phyloP scores from a whole-genome alignment of 23 tunicate genomes.

The Trididemnum nubilum region DNA sequence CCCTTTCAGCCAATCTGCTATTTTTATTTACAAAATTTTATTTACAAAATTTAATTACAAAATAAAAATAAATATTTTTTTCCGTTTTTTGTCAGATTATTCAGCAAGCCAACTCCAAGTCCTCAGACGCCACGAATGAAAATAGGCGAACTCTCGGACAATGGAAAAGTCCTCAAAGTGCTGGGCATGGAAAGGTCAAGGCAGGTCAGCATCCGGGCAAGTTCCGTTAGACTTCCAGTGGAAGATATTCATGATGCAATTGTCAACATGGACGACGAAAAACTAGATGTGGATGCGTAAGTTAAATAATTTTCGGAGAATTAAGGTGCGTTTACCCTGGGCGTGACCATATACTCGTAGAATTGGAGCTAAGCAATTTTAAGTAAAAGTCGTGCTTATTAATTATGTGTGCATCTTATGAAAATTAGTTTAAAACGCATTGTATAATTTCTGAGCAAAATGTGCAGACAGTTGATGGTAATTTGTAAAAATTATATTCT shows the following conservation, averaged over 20 bases:
- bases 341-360: no score
- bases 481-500: background rate
- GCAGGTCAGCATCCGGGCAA: constrained; percentile 78
- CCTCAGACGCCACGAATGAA: constrained; percentile 37
- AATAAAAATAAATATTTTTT: no score
- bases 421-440: no score
- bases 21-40: no score
- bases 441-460: no score
- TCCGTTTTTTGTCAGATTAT: constrained; percentile 52
- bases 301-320: constrained; percentile 6
- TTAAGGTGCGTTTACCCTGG: no score
- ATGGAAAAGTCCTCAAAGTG: constrained; percentile 58
- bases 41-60: no score
- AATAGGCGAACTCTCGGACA: constrained; percentile 8
- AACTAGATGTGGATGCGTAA: constrained; percentile 71
- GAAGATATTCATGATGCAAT: constrained; percentile 89
- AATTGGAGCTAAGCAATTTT: no score
- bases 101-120: constrained; percentile 60
- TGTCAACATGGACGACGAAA: constrained; percentile 76
- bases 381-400: no score
- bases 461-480: background rate
- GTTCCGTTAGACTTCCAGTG: constrained; percentile 55
- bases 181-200: constrained; percentile 69
- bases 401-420: no score
- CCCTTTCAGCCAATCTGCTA: no score